Evolutionary conservation across 1,140 invertebrate species (phyloP), one percentile per base, ranked within the genome.

Genomic region (Monomorium pharaonis): DNA sequence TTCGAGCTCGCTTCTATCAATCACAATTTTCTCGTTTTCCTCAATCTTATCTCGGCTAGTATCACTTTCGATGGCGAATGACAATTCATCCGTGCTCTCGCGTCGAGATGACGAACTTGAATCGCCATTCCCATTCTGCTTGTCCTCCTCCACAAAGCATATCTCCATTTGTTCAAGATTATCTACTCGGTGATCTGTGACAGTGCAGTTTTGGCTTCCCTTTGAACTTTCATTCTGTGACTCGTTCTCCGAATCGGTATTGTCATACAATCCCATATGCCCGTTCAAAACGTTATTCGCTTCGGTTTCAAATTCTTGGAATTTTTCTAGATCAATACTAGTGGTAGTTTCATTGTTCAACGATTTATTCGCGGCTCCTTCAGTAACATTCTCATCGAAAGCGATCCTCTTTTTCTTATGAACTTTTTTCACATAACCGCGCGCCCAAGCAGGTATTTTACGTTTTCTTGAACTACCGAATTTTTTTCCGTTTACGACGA

Each of bases 1-100:
- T 87, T 97, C 96, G 88, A 97, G 93, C 88, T 97, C 96, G 89
- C 91, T 94, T 94, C 95, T 95, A 91, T 96, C 96, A 87, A 97
- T 95, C 87, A 96, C 88, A 84, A 97, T 93, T 91, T 95, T 95
- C 3, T 95, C 95, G 30, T 92, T 90, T 65, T 95, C 95, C 92
- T 95, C 74, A 92, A 87, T 67, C 77, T 88, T 92, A 4, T 86
- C 85, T 37, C 84, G 89, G 90, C 91, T 92, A 91, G 91, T 91
- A 92, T 94, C 93, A 62, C 91, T 92, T 24, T 94, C 91, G 16
- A 94, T 91, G 24, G 92, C 91, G 63, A 94, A 94, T 0, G 92
- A 93, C n/a, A 94, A 84, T 84, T 95, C 93, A 24, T 95, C 94
- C 30, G 84, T 87, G 58, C 91, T 94, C 87, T 91, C 91, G 49